These are phyloP conservation scores for Pinctada fucata DNA, from an alignment of 2,888 invertebrate species.

Conservation along the genomic window DNA sequence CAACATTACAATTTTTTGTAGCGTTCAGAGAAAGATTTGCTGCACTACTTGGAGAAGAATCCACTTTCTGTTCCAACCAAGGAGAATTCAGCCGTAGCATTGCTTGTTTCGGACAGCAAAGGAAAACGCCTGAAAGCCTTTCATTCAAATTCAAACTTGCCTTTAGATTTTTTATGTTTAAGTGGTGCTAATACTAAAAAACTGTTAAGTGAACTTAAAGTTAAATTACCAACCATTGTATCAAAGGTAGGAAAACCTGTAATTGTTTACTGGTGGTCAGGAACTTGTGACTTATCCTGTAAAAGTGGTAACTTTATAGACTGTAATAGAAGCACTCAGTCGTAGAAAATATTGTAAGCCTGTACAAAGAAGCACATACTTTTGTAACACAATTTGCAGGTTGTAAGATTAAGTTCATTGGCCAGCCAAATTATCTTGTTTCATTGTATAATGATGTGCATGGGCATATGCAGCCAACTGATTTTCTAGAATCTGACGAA, in stretches of 20 bases:
- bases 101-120: background rate
- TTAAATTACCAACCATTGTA: background rate
- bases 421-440: background rate
- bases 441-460: background rate
- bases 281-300: background rate
- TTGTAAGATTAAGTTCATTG: background rate
- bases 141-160: background rate
- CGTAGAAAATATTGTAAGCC: background rate
- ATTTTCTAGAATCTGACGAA: background rate
- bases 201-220: background rate
- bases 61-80: slow-evolving; percentile 2
- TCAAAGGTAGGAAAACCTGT: background rate
- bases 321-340: background rate
- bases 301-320: background rate
- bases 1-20: slow-evolving; percentile 6
- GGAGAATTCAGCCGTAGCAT: slow-evolving; percentile 1
- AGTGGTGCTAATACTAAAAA: background rate
- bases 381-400: background rate
- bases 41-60: slow-evolving; percentile 1
- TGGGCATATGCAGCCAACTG: background rate
- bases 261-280: background rate
- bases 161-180: background rate
- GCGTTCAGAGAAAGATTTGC: slow-evolving; percentile 8
- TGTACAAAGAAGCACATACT: background rate
- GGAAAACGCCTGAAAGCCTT: slow-evolving; percentile 3